Percentiles rank a stretch among this genome's conserved stretches.
These are phyloP conservation scores for Moxostoma hubbsi DNA, from an alignment of 2,797 vertebrate genomes.

Conservation along the genomic window DNA sequence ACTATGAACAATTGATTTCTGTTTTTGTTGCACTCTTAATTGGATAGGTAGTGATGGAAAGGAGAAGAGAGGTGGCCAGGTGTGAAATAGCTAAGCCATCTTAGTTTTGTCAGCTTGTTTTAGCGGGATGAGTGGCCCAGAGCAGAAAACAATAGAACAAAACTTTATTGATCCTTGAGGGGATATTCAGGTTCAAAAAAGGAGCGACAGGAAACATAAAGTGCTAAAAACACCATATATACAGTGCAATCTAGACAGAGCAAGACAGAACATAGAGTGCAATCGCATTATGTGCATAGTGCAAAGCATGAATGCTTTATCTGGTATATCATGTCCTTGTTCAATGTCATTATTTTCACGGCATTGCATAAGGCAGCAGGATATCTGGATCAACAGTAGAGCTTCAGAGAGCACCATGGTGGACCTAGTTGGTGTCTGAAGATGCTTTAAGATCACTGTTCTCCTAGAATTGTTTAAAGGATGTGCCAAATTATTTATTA, in stretches of 20 bases:
- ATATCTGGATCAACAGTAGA: not conserved
- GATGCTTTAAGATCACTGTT: not conserved
- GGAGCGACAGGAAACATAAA: not conserved
- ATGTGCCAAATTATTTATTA: not conserved
- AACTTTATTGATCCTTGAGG: slow-evolving; percentile 18
- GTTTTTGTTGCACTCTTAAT: slow-evolving; percentile 21
- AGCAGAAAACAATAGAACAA: slow-evolving; percentile 62
- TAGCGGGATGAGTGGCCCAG: slow-evolving; percentile 22
- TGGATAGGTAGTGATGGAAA: slow-evolving; percentile 30
- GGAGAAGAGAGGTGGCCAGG: slow-evolving; percentile 10
- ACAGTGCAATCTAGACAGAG: not conserved
- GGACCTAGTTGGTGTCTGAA: not conserved
- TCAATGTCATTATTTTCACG: slow-evolving; percentile 1
- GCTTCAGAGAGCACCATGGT: not conserved
- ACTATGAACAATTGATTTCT: slow-evolving; percentile 24
- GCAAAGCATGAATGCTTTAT: slow-evolving; percentile 6
- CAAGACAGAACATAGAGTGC: not conserved
- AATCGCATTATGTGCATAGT: not conserved
- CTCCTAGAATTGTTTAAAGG: not conserved
- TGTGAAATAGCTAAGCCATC: not conserved
- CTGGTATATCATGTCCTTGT: slow-evolving; percentile 1
- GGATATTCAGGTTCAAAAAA: slow-evolving; percentile 1
- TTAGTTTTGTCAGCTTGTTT: slow-evolving; percentile 37
- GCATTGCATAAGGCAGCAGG: slow-evolving; percentile 1
- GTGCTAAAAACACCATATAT: not conserved